These are phyloP conservation scores for Rhynchonycteris naso DNA, from an alignment of 2,797 vertebrate species.

Conservation along the genomic window DNA sequence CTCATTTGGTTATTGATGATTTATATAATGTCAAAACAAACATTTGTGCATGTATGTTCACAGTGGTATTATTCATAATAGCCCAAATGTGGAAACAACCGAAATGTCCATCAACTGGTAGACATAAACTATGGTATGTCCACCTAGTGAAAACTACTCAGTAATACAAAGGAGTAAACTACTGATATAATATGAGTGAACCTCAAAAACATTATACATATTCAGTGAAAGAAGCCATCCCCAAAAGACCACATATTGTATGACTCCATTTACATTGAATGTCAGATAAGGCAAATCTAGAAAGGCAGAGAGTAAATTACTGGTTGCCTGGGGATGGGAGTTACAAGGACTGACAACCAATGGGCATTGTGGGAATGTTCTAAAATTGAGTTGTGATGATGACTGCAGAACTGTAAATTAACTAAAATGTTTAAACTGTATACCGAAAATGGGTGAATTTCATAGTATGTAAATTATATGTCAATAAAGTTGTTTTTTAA, in stretches of 20 bases:
- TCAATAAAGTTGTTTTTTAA: constrained; percentile 4
- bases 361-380: background rate
- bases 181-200: background rate
- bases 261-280: background rate
- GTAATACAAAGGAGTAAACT: background rate
- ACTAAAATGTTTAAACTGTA: constrained; percentile 24
- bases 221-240: background rate
- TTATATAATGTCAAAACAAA: constrained; percentile 43
- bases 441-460: constrained; percentile 23
- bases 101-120: background rate
- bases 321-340: background rate
- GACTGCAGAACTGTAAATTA: background rate
- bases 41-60: background rate
- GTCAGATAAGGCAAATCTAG: background rate
- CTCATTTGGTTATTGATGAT: constrained; percentile 1
- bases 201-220: background rate
- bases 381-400: background rate
- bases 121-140: background rate
- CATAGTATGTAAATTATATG: constrained; percentile 28
- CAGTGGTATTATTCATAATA: background rate
- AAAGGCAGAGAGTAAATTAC: background rate
- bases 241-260: background rate
- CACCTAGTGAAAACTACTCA: background rate
- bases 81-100: background rate
- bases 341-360: background rate